Conservation (phyloP, 2,797 vertebrate species). For the Chiroxiphia lanceolata region DNA sequence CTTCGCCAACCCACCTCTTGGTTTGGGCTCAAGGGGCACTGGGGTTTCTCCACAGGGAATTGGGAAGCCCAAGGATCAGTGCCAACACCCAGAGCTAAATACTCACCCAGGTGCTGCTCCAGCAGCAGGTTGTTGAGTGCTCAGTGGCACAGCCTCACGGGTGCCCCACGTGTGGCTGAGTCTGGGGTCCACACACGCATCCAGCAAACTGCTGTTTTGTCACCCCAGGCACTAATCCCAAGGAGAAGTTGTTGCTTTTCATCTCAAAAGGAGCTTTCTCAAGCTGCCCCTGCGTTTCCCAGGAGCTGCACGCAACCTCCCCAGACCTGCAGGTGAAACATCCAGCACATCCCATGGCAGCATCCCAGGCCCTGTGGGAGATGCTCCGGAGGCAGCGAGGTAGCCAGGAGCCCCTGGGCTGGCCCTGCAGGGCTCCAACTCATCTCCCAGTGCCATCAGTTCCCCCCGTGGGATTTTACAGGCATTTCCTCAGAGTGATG, state of each 20-base stretch:
- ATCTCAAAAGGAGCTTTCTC: neutral
- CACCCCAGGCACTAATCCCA: neutral
- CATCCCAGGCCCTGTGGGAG: neutral
- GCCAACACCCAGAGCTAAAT: neutral
- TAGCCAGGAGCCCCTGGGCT: neutral
- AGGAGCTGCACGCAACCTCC: neutral
- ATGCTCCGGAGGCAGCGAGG: neutral
- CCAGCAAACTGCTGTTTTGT: neutral
- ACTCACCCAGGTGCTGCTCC: fast-evolving
- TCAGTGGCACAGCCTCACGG: neutral
- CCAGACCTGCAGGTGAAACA: neutral
- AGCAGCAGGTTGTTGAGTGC: neutral
- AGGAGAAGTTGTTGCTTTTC: neutral
- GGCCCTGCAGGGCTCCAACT: neutral
- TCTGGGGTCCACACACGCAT: fast-evolving
- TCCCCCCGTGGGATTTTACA: neutral
- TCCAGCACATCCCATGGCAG: fast-evolving
- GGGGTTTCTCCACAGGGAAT: fast-evolving
- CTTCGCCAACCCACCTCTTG: neutral
- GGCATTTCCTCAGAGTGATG: neutral
- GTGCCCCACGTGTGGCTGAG: fast-evolving
- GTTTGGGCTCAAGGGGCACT: neutral
- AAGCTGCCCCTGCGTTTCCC: neutral
- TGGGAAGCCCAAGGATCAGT: neutral
- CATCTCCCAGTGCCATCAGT: neutral